phyloP scores from a whole-genome alignment of 2,888 invertebrate genomes.

The Eupsilia transversa region DNA sequence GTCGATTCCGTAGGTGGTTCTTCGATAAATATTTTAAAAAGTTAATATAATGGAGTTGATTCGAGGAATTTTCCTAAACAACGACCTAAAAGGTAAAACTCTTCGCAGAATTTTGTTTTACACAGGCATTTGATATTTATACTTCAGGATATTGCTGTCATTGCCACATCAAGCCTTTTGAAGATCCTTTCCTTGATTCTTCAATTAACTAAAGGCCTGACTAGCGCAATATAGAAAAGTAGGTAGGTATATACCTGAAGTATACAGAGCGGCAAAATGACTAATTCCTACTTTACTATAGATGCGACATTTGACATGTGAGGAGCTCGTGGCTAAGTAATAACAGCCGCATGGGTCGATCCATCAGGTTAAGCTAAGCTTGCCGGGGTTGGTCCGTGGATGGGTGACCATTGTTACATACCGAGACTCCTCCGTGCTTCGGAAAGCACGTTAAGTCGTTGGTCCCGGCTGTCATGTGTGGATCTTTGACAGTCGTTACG shows the following conservation, averaged over 20 bases:
- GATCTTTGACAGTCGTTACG: no score
- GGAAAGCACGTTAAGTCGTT: no score
- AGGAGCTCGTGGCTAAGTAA: no score
- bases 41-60: neutral
- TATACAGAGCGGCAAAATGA: neutral
- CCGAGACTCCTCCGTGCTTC: no score
- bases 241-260: neutral
- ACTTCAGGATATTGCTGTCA: neutral
- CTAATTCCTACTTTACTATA: neutral
- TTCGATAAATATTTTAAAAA: neutral
- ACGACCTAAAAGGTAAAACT: neutral
- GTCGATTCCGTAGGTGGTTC: neutral
- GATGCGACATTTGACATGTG: no score
- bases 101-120: neutral
- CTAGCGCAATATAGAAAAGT: neutral
- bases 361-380: no score
- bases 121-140: neutral
- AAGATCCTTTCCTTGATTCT: neutral
- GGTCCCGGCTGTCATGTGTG: no score
- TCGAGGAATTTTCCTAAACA: neutral
- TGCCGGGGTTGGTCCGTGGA: no score
- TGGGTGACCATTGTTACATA: no score
- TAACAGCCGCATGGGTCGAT: no score
- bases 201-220: neutral
- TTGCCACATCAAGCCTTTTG: neutral